Evolutionary conservation across 2,113 vertebrate genomes (phyloP).

Genomic region (Tupaia tana): DNA sequence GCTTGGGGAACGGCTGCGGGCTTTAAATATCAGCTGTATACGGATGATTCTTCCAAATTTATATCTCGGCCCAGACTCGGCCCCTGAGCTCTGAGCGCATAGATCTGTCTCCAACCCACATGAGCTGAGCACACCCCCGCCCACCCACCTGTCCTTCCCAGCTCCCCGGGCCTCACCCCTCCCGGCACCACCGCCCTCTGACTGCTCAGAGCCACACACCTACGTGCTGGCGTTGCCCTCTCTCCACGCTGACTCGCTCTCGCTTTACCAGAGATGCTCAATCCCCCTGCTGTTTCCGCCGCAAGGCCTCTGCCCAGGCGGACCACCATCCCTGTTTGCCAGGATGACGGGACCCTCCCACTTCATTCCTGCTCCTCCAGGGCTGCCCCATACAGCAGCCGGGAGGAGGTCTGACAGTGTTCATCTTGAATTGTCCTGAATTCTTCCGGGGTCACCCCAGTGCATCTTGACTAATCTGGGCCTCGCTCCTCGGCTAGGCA

Average conservation of each 20-base stretch:
- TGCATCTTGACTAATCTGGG: not conserved
- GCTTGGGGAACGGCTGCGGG: not conserved
- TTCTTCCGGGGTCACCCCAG: not conserved
- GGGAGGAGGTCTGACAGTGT: not conserved
- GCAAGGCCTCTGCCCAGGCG: not conserved
- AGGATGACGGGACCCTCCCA: fast-evolving
- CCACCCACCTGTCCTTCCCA: not conserved
- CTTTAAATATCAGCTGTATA: slow-evolving; percentile 73
- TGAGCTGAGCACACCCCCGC: fast-evolving
- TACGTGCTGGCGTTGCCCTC: not conserved
- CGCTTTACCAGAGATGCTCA: not conserved
- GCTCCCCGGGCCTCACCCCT: not conserved
- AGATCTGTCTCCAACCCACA: not conserved
- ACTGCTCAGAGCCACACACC: not conserved
- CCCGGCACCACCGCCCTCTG: fast-evolving
- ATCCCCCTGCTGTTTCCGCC: not conserved
- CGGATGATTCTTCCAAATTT: slow-evolving; percentile 70
- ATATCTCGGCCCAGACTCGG: not conserved
- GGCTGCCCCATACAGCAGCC: fast-evolving
- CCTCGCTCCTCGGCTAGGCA: not conserved
- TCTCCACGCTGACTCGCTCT: not conserved
- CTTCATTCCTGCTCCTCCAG: fast-evolving
- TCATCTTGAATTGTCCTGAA: not conserved
- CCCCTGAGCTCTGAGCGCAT: slow-evolving; percentile 56
- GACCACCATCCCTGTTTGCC: not conserved